Conservation (phyloP, 1,140 invertebrate genomes). For the Harpegnathos saltator region DNA sequence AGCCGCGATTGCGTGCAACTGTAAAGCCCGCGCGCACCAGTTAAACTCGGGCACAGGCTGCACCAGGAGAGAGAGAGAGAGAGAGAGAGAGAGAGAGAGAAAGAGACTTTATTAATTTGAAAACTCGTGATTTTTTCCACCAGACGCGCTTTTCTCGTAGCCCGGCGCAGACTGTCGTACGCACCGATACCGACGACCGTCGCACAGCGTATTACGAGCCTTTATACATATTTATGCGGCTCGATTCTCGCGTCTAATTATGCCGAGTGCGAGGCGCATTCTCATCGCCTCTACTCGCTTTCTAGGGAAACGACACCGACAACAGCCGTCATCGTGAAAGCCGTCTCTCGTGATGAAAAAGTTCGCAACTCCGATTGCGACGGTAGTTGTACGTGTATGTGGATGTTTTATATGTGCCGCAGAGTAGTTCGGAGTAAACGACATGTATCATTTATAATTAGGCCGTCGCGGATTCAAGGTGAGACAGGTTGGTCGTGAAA, state of each 20-base stretch:
- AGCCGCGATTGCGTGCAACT: constrained; percentile 14
- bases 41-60: neutral
- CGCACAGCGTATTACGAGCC: neutral
- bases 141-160: neutral
- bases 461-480: too few species aligned
- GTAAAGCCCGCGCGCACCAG: constrained; percentile 15
- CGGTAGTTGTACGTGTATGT: neutral
- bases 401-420: neutral
- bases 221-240: constrained; percentile 28
- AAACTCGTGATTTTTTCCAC: neutral
- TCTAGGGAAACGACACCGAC: neutral
- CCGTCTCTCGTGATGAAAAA: neutral
- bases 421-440: neutral
- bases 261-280: neutral
- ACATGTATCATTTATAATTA: neutral
- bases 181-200: neutral
- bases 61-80: neutral
- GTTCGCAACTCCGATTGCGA: neutral
- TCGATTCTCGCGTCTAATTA: constrained; percentile 20
- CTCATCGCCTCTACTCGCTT: neutral
- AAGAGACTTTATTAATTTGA: constrained; percentile 42
- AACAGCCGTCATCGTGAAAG: neutral
- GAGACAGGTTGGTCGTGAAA: too few species aligned
- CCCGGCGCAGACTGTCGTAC: neutral
- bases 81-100: neutral